Percentiles rank a stretch among this genome's conserved stretches.
These are phyloP conservation scores for Bombus polaris DNA, from an alignment of 1,140 invertebrate genomes.

Conservation along the genomic window DNA sequence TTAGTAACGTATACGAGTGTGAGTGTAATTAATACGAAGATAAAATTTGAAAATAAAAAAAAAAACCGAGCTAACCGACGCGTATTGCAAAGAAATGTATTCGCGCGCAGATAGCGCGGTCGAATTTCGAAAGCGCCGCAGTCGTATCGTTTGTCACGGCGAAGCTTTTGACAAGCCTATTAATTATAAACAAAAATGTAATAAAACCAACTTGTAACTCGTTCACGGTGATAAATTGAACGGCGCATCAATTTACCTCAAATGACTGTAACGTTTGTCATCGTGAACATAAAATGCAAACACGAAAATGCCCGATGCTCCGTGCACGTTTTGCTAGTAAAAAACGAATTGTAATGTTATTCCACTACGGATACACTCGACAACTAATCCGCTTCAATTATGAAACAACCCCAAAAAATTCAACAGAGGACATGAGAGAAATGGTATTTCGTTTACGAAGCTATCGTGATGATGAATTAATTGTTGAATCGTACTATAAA, in stretches of 20 bases:
- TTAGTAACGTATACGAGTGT: neutral
- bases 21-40: neutral
- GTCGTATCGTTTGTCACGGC: neutral
- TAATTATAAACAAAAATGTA: slow-evolving; percentile 23
- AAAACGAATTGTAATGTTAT: neutral
- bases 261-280: slow-evolving; percentile 15
- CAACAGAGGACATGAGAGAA: neutral
- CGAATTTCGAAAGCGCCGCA: neutral
- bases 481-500: no score
- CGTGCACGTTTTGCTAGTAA: neutral
- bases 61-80: neutral
- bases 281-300: neutral
- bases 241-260: neutral
- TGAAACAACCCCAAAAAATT: neutral
- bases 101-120: slow-evolving; percentile 2
- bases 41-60: neutral
- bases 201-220: slow-evolving; percentile 15
- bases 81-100: slow-evolving; percentile 1
- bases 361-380: neutral
- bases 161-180: slow-evolving; percentile 6
- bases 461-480: no score
- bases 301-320: neutral
- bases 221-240: slow-evolving; percentile 6
- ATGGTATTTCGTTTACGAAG: neutral
- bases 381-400: no score